phyloP scores from a whole-genome alignment of 2,888 invertebrate species.

The Anthrax anthrax region DNA sequence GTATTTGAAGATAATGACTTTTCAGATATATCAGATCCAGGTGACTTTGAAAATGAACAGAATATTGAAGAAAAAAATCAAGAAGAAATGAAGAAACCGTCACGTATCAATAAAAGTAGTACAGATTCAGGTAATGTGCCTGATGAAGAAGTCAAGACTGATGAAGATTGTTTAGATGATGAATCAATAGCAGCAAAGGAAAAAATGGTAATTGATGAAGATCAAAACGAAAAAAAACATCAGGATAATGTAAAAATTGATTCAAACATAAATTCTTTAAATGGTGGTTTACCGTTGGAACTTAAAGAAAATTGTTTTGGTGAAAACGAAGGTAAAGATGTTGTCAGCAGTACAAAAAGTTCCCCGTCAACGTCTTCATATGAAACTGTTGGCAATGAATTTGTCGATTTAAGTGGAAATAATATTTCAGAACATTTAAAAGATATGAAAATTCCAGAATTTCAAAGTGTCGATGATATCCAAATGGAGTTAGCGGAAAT shows the following conservation, averaged over 20 bases:
- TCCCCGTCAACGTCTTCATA: slow-evolving; percentile 32
- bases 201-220: not conserved
- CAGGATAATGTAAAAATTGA: slow-evolving; percentile 1
- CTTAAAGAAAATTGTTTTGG: slow-evolving; percentile 27
- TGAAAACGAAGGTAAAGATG: slow-evolving; percentile 14
- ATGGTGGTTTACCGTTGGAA: slow-evolving; percentile 1
- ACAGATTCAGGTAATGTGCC: slow-evolving; percentile 34
- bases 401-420: slow-evolving; percentile 22
- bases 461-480: slow-evolving; percentile 36
- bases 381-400: slow-evolving; percentile 34
- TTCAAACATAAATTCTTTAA: not conserved
- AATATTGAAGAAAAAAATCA: not conserved
- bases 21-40: slow-evolving; percentile 39
- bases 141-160: slow-evolving; percentile 31
- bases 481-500: slow-evolving; percentile 30
- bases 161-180: slow-evolving; percentile 32
- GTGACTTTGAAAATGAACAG: slow-evolving; percentile 28
- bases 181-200: slow-evolving; percentile 11
- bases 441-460: slow-evolving; percentile 24
- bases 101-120: slow-evolving; percentile 31
- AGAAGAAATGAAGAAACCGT: slow-evolving; percentile 15
- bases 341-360: slow-evolving; percentile 18
- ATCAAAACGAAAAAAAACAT: not conserved
- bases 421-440: slow-evolving; percentile 15
- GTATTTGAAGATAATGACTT: slow-evolving; percentile 40